Conservation (phyloP, 2,888 invertebrate genomes). For the Choristoneura rosaceana region DNA sequence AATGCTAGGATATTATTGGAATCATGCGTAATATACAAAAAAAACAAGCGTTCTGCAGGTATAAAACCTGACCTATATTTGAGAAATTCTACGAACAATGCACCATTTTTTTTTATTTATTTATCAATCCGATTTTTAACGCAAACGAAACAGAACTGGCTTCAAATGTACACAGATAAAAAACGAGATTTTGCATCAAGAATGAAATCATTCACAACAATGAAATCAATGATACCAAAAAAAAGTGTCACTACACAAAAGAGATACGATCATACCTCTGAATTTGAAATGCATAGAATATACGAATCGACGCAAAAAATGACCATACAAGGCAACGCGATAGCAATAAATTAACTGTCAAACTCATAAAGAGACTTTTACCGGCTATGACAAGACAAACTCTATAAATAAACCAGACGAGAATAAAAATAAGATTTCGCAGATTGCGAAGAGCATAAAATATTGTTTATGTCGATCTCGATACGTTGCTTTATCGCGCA, state of each 20-base stretch:
- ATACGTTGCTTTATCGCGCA: constrained; percentile 76
- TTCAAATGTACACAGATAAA: background rate
- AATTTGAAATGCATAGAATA: constrained; percentile 43
- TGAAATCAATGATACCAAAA: background rate
- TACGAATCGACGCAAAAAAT: constrained; percentile 62
- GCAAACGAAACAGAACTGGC: background rate
- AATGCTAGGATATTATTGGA: background rate
- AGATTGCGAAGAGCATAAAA: constrained; percentile 79
- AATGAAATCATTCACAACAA: background rate
- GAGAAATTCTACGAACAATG: too few species aligned
- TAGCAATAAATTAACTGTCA: constrained; percentile 70
- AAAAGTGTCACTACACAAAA: constrained; percentile 7
- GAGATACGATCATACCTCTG: background rate
- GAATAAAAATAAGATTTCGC: constrained; percentile 78
- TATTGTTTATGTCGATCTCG: constrained; percentile 79
- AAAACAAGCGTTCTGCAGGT: too few species aligned
- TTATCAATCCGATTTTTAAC: background rate
- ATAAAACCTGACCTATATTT: too few species aligned
- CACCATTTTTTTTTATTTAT: background rate
- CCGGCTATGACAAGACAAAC: constrained; percentile 47
- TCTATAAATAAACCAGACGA: constrained; percentile 33
- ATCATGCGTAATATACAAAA: background rate
- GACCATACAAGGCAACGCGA: constrained; percentile 58
- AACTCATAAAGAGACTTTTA: constrained; percentile 59
- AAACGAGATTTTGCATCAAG: background rate